Evolutionary conservation across 2,888 invertebrate species (phyloP), one percentile per base, ranked within the genome.

Genomic region (Brassicogethes aeneus): DNA sequence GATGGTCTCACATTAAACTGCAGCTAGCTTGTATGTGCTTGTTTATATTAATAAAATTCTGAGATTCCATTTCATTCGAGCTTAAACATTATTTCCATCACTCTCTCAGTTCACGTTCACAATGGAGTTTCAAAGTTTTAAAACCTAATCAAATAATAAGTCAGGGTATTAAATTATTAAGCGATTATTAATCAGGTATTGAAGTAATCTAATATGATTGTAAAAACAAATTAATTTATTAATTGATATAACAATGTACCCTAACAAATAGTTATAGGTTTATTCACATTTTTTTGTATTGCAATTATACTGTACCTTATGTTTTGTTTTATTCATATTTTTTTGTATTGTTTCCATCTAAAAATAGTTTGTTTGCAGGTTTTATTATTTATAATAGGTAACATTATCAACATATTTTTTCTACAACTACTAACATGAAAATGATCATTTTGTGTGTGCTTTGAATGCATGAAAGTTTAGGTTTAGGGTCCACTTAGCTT

Each of bases 391-490:
- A 23, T 31, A 15, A 45, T 60, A 59, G 60, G 60, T 59, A 61
- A 60, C 57, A 56, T 45, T 30, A 40, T 43, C 50, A 45, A 48
- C 46, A 50, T 53, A 46, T 50, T 49, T 50, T 46, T 53, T 49
- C n/a, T n/a, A n/a, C n/a, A n/a, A 51, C 52, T 40, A 61, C 63
- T 63, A 61, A 64, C 61, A 45, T 23, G 23, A 23, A 5, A 10
- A 23, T 23, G 14, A 47, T 51, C 52, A 52, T 51, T 47, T 47
- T 57, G 56, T 61, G 56, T 64, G 65, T 59, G 60, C 57, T 66
- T 62, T 62, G 66, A 60, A 59, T 67, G 67, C 66, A 66, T 66
- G 66, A 58, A 61, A 48, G 46, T 31, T 55, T 64, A 64, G 65
- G 64, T 62, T 54, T 60, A 64, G 61, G 64, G 63, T 50, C 43